These are phyloP conservation scores for Hoplias malabaricus DNA, from an alignment of 2,113 vertebrate genomes.

Conservation along the genomic window DNA sequence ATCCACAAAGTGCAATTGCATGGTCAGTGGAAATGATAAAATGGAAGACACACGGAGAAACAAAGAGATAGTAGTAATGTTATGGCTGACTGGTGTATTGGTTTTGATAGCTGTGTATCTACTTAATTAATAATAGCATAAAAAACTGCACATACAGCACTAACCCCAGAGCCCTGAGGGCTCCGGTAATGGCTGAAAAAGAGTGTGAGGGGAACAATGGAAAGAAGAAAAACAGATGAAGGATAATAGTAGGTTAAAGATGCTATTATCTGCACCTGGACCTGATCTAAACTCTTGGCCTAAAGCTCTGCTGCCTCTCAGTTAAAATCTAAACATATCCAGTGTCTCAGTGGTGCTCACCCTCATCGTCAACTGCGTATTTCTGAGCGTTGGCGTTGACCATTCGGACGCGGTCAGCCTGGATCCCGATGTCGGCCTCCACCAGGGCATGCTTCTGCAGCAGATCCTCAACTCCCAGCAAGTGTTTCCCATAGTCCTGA, in stretches of 20 bases:
- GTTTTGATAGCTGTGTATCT: no score
- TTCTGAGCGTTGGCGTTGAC: constrained; percentile 89
- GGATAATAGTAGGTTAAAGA: neutral
- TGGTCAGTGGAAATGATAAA: no score
- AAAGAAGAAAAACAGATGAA: neutral
- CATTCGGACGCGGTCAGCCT: constrained; percentile 87
- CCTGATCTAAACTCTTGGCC: neutral
- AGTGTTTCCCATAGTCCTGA: constrained; percentile 94
- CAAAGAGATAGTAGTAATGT: neutral
- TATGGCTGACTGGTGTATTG: no score
- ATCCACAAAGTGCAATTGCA: no score
- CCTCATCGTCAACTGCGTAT: constrained; percentile 80
- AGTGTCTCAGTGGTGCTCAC: constrained; percentile 64
- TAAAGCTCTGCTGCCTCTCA: neutral
- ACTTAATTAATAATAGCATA: no score
- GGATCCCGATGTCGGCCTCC: constrained; percentile 92
- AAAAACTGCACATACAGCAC: neutral
- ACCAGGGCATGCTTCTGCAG: constrained; percentile 93
- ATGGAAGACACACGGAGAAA: neutral
- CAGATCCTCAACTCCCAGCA: constrained; percentile 92
- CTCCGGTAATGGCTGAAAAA: no score
- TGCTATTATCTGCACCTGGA: neutral
- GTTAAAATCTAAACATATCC: neutral
- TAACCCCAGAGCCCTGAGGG: neutral
- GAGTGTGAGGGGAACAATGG: neutral